Evolutionary conservation across 2,113 vertebrate species (phyloP).

Genomic region (Suncus etruscus): DNA sequence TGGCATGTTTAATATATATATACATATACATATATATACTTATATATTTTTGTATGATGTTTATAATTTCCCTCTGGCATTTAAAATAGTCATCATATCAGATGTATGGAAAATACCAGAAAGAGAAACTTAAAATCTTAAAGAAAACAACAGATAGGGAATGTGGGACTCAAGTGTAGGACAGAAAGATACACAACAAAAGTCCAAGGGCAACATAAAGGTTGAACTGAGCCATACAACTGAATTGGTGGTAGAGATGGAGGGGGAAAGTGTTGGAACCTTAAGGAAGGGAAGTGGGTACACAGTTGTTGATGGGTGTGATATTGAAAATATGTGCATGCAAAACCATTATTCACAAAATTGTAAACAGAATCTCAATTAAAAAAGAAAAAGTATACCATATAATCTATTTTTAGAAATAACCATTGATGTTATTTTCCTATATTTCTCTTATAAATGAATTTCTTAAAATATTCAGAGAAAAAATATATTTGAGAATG

Average conservation of each 20-base stretch:
- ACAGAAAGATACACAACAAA: too few relatives aligned
- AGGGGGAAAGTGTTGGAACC: too few relatives aligned
- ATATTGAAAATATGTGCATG: too few relatives aligned
- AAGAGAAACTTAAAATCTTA: background rate
- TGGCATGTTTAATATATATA: background rate
- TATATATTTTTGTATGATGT: background rate
- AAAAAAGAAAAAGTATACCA: too few relatives aligned
- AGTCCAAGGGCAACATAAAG: too few relatives aligned
- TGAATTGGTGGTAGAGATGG: too few relatives aligned
- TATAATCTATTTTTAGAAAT: too few relatives aligned
- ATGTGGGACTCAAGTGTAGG: background rate
- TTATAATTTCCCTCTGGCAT: background rate
- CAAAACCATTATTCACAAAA: too few relatives aligned
- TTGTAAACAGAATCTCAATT: too few relatives aligned
- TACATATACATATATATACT: background rate
- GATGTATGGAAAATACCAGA: background rate
- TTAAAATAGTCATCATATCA: slow-evolving; percentile 31
- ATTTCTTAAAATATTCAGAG: slow-evolving; percentile 7
- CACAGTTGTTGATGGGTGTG: too few relatives aligned
- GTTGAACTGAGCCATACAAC: too few relatives aligned
- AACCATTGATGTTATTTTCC: background rate
- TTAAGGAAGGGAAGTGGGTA: too few relatives aligned
- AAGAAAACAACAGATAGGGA: background rate
- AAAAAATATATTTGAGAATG: slow-evolving; percentile 1
- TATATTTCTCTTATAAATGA: background rate